phyloP scores from a whole-genome alignment of 2,888 invertebrate genomes.

The Dicyrtomina minuta region DNA sequence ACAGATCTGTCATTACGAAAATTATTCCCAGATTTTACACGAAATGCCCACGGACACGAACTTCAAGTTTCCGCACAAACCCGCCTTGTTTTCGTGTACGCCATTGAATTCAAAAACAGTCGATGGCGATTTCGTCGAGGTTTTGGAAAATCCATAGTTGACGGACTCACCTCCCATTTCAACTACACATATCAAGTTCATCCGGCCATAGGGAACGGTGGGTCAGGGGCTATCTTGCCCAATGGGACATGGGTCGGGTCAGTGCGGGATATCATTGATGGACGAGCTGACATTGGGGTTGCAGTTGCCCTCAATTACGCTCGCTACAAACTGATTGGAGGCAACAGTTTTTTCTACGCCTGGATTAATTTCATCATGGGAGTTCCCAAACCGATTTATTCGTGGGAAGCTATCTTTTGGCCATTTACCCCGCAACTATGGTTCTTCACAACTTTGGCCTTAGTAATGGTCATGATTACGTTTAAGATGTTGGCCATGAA shows the following conservation, averaged over 20 bases:
- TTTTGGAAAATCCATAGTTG: constrained; percentile 17
- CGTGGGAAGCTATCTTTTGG: constrained; percentile 31
- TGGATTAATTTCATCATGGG: constrained; percentile 37
- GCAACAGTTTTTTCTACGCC: constrained; percentile 27
- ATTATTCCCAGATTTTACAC: constrained; percentile 15
- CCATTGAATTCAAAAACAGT: not conserved
- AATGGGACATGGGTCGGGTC: constrained; percentile 23
- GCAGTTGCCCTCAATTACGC: constrained; percentile 20
- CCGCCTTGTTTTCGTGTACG: constrained; percentile 14
- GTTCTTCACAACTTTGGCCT: not conserved
- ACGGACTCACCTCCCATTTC: constrained; percentile 5
- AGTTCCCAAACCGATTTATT: constrained; percentile 12
- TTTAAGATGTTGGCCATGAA: not conserved
- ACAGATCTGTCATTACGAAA: no score
- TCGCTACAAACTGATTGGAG: constrained; percentile 13
- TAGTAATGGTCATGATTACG: not conserved
- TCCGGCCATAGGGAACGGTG: constrained; percentile 19
- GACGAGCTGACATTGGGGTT: constrained; percentile 6
- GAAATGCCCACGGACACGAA: constrained; percentile 11
- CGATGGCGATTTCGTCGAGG: constrained; percentile 18
- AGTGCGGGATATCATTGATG: constrained; percentile 8
- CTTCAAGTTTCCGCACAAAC: constrained; percentile 14
- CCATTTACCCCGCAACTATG: constrained; percentile 17
- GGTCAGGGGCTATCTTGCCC: constrained; percentile 5
- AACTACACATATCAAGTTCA: constrained; percentile 16